phyloP scores from a whole-genome alignment of 1,140 invertebrate genomes.

The fruit fly (Drosophila melanogaster) region DNA sequence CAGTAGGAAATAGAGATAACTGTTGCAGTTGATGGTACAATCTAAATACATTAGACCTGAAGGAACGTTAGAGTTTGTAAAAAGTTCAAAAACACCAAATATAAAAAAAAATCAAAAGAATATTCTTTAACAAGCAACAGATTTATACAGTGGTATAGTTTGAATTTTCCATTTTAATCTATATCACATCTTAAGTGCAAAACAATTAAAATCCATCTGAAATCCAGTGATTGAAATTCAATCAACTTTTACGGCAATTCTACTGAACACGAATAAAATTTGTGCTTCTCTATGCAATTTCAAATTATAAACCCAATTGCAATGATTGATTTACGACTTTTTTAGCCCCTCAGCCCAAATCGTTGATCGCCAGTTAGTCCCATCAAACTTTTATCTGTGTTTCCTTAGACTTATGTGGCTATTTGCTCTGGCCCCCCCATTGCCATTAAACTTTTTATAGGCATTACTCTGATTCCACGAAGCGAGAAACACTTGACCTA shows the following conservation, averaged over 20 bases:
- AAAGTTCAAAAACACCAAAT: background rate
- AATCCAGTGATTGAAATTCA: slow-evolving; percentile 5
- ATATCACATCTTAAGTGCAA: background rate
- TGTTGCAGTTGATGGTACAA: slow-evolving; percentile 19
- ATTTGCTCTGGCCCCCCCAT: slow-evolving; percentile 29
- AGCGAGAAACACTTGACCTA: slow-evolving; percentile 56
- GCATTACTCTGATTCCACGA: slow-evolving; percentile 54
- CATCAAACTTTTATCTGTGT: slow-evolving; percentile 39
- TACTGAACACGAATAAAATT: slow-evolving; percentile 20
- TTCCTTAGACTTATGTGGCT: slow-evolving; percentile 31
- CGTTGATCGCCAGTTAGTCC: slow-evolving; percentile 25
- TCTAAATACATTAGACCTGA: background rate
- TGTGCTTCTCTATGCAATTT: slow-evolving; percentile 16
- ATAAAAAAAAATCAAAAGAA: too few species aligned
- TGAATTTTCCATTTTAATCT: background rate
- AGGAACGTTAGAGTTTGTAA: background rate
- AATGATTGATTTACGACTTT: slow-evolving; percentile 45
- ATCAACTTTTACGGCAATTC: slow-evolving; percentile 4
- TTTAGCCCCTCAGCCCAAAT: slow-evolving; percentile 26
- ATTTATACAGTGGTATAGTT: too few species aligned
- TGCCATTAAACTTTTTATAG: slow-evolving; percentile 63
- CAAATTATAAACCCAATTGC: slow-evolving; percentile 28
- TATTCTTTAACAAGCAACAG: too few species aligned
- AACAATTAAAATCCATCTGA: background rate
- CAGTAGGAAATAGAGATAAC: slow-evolving; percentile 8